phyloP scores from a whole-genome alignment of 2,888 invertebrate species.

The Drosophila melanosoma region DNA sequence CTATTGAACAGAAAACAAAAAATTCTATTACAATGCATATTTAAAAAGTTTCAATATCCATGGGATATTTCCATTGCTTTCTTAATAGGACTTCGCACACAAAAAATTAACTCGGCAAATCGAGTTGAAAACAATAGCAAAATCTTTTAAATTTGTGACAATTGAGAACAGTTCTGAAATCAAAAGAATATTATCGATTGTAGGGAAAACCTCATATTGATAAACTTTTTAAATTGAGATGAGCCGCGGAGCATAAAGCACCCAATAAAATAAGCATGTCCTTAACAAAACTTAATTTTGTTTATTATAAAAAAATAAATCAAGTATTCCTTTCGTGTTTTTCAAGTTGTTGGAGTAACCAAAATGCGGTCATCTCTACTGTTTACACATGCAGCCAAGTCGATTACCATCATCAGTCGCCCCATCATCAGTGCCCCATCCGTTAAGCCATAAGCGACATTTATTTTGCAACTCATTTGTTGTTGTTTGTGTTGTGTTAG shows the following conservation, averaged over 20 bases:
- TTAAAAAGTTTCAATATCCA: background rate
- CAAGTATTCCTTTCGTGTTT: background rate
- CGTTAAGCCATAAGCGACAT: slow-evolving; percentile 40
- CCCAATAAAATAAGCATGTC: background rate
- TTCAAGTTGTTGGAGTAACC: background rate
- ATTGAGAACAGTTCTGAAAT: background rate
- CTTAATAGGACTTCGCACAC: background rate
- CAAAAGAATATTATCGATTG: background rate
- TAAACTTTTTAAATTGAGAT: background rate
- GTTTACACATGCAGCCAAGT: slow-evolving; percentile 6
- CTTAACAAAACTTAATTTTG: background rate
- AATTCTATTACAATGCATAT: background rate
- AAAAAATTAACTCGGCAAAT: background rate
- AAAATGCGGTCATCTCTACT: background rate
- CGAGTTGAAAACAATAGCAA: background rate
- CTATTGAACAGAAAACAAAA: background rate
- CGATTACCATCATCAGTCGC: slow-evolving; percentile 56
- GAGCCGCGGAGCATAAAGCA: background rate
- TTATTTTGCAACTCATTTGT: slow-evolving; percentile 1
- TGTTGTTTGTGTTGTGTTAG: slow-evolving; percentile 5
- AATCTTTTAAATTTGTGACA: background rate
- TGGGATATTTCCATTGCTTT: background rate
- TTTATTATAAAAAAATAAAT: background rate
- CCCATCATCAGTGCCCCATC: slow-evolving; percentile 45
- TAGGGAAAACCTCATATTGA: background rate